phyloP scores from a whole-genome alignment of 2,797 vertebrate species.

The Lacerta bilineata region DNA sequence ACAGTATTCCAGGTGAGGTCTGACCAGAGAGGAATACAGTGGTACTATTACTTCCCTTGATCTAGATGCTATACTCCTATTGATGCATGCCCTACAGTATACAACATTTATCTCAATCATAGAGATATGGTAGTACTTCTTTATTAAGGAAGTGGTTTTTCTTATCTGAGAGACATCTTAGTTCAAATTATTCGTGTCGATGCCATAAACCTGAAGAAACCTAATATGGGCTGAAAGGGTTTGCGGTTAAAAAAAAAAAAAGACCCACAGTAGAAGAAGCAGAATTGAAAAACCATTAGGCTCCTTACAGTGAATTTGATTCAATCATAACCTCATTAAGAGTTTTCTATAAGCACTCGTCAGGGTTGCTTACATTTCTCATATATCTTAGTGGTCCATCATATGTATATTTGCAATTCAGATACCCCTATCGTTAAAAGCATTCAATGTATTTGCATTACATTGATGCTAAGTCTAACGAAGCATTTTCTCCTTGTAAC shows the following conservation, averaged over 20 bases:
- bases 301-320: conserved; percentile 66
- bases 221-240: neutral
- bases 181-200: conserved; percentile 43
- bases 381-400: conserved; percentile 62
- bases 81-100: neutral
- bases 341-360: conserved; percentile 58
- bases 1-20: no score
- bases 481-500: conserved; percentile 40
- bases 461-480: conserved; percentile 47
- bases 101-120: conserved; percentile 48
- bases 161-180: conserved; percentile 51
- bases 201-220: conserved; percentile 45
- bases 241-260: conserved; percentile 11
- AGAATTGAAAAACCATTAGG: conserved; percentile 45
- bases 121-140: conserved; percentile 37
- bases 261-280: conserved; percentile 22
- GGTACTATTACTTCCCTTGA: no score
- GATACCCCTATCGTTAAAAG: conserved; percentile 36
- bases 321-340: conserved; percentile 58
- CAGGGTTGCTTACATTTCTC: conserved; percentile 53
- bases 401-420: conserved; percentile 54
- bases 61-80: no score
- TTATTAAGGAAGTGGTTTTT: conserved; percentile 45
- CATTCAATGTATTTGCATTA: conserved; percentile 52
- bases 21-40: no score